phyloP scores from a whole-genome alignment of 2,797 vertebrate genomes.

The Galagoides demidoff region DNA sequence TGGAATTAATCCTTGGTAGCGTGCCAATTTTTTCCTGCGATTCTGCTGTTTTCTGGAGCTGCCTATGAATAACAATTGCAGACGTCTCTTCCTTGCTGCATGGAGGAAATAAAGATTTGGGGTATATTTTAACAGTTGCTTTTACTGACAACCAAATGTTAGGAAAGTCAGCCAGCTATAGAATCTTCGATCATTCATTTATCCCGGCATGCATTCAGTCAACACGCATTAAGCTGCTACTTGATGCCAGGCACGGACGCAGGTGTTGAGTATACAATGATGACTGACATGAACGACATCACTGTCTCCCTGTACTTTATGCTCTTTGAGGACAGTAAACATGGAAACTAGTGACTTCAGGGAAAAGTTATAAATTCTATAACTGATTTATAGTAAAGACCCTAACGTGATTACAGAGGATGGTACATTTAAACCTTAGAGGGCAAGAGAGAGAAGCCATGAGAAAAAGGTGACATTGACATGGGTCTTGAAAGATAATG shows the following conservation, averaged over 20 bases:
- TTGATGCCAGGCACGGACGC: neutral
- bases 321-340: neutral
- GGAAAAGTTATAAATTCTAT: neutral
- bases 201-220: neutral
- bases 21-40: neutral
- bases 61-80: neutral
- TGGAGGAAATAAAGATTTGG: neutral
- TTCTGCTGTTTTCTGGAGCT: neutral
- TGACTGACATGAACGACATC: neutral
- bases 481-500: neutral
- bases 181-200: neutral
- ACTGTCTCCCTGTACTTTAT: neutral
- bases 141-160: neutral
- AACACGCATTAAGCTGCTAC: neutral
- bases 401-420: neutral
- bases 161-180: neutral
- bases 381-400: neutral
- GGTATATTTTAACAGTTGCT: neutral
- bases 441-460: neutral
- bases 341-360: neutral
- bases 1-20: neutral
- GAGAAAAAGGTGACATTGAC: neutral
- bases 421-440: neutral
- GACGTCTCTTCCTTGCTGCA: neutral
- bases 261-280: neutral